Evolutionary conservation across 2,888 invertebrate species (phyloP), one percentile per base, ranked within the genome.

Genomic region (Macrophya annulata): DNA sequence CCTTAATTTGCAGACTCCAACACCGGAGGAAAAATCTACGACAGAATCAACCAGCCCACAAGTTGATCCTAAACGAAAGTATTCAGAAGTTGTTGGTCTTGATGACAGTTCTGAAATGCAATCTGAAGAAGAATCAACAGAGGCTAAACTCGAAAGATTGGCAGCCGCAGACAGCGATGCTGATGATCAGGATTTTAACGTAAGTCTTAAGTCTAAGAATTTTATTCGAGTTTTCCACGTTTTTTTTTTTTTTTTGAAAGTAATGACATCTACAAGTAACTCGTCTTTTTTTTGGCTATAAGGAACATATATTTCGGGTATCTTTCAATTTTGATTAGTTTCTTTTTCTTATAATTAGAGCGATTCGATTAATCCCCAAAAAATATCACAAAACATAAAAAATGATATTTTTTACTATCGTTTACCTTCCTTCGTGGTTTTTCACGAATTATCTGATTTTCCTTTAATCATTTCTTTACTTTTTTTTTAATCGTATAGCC

Each of bases 141-240:
- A 92, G 51, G 86, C 86, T 0, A 90, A 89, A 83, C 85, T 93
- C 9, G 87, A 91, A 4, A 89, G 89, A 74, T 74, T 90, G 10
- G 90, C 86, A 0, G 10, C 48, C 31, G 87, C 88, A 4, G 85
- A 87, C 9, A 90, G 89, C 74, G 83, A 68, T 9, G 62, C 74
- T 17, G 87, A 90, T n/a, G 92, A 92, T 85, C 85, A 87, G 17
- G 81, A 81, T 51, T 81, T 81, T 12, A 62, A 62, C 51, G 81
- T 83, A 71, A 71, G 83, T 51, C 68, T 48, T 48, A n/a, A n/a
- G n/a, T n/a, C n/a, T n/a, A 3, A 1, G 31, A 31, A 31, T 31
- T 31, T 31, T 31, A 31, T 31, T 31, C 31, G 31, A 2, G 31
- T 31, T 31, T 31, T 31, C 31, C 1, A 31, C 31, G 31, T 1